Evolutionary conservation across 2,888 invertebrate genomes (phyloP).

Genomic region (Philereme vetulata): DNA sequence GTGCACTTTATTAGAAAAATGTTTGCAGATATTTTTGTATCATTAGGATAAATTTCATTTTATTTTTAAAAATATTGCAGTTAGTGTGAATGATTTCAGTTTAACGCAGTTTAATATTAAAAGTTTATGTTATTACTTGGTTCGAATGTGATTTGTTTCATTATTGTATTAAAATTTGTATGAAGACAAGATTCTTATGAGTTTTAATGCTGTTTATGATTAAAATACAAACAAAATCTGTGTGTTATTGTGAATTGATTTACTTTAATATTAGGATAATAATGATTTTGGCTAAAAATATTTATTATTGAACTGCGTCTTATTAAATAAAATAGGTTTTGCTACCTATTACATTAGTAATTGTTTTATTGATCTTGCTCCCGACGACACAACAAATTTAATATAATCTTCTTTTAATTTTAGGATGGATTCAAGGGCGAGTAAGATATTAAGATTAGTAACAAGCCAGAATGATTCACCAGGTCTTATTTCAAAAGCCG

Average conservation of each 20-base stretch:
- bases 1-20: too few relatives aligned
- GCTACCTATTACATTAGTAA: constrained; percentile 5
- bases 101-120: not conserved
- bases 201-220: constrained; percentile 5
- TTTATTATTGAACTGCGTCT: not conserved
- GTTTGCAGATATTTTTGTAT: constrained; percentile 4
- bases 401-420: constrained; percentile 5
- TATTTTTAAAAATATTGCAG: constrained; percentile 3
- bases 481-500: constrained; percentile 5
- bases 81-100: constrained; percentile 1
- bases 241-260: constrained; percentile 5
- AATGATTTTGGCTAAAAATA: constrained; percentile 4
- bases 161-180: constrained; percentile 5
- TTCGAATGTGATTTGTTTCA: constrained; percentile 5
- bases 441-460: constrained; percentile 3
- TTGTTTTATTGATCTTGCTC: constrained; percentile 5
- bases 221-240: constrained; percentile 5
- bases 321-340: constrained; percentile 5
- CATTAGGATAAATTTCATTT: constrained; percentile 4
- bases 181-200: constrained; percentile 4
- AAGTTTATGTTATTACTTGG: constrained; percentile 4
- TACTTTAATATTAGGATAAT: constrained; percentile 3
- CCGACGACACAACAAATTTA: constrained; percentile 4
- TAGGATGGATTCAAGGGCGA: constrained; percentile 5
- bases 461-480: constrained; percentile 5